Evolutionary conservation across 2,797 vertebrate species (phyloP).

Genomic region (Macrochelys suwanniensis): DNA sequence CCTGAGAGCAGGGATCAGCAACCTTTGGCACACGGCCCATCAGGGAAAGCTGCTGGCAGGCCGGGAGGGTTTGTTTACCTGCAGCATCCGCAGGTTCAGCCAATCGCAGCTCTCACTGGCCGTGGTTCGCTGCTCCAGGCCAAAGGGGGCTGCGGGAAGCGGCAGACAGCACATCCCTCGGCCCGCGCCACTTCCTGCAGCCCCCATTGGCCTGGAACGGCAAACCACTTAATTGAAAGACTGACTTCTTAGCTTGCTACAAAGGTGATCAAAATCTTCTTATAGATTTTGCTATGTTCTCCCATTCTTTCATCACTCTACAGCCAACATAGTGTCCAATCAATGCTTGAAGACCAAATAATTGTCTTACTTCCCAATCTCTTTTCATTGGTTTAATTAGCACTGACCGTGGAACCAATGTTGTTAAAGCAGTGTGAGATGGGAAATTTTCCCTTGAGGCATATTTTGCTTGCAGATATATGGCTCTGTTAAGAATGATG

Average conservation of each 20-base stretch:
- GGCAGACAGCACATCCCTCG: no score
- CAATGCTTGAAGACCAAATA: slow-evolving; percentile 51
- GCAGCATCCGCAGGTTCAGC: no score
- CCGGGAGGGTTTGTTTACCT: no score
- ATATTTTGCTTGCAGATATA: slow-evolving; percentile 59
- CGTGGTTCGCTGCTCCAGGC: no score
- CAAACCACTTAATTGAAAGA: neutral
- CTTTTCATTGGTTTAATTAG: slow-evolving; percentile 66
- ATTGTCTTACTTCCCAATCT: slow-evolving; percentile 45
- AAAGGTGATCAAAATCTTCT: neutral
- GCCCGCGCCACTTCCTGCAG: no score
- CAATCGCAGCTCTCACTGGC: no score
- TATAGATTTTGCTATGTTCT: neutral
- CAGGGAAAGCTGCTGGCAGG: no score
- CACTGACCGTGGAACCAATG: slow-evolving; percentile 59
- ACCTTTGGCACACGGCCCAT: no score
- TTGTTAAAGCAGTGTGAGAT: slow-evolving; percentile 63
- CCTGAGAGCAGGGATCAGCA: no score
- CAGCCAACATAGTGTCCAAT: neutral
- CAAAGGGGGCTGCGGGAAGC: no score
- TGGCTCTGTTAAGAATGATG: slow-evolving; percentile 60
- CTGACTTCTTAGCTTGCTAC: neutral
- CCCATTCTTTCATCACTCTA: slow-evolving; percentile 15
- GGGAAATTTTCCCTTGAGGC: slow-evolving; percentile 54
- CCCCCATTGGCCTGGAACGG: no score